These are phyloP conservation scores for Zosterops japonicus DNA, from an alignment of 2,113 vertebrate species.

Conservation along the genomic window DNA sequence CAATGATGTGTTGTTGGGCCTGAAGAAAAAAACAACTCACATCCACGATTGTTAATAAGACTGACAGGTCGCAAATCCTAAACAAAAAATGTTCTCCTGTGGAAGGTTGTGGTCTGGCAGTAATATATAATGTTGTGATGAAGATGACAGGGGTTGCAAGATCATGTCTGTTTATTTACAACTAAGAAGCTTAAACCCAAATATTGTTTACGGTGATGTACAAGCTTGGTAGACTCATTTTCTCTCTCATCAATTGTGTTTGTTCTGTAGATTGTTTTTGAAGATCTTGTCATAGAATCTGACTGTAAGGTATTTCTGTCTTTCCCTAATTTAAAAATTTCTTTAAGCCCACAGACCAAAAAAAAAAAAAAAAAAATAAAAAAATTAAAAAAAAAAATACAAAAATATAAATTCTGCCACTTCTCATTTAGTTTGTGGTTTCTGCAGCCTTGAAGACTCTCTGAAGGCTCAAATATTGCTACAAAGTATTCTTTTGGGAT, in stretches of 20 bases:
- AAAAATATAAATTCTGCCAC: too few relatives aligned
- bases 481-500: not conserved
- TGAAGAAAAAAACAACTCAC: fast-evolving
- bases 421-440: not conserved
- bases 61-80: not conserved
- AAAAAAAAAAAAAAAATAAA: too few relatives aligned
- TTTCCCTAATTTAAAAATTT: not conserved
- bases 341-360: not conserved
- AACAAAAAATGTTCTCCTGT: not conserved
- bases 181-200: not conserved
- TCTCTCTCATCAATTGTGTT: not conserved
- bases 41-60: not conserved
- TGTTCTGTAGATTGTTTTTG: not conserved
- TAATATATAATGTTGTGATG: not conserved
- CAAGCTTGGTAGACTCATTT: not conserved
- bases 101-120: not conserved
- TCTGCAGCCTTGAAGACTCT: not conserved
- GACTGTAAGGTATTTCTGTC: not conserved
- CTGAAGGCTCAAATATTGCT: not conserved
- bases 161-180: constrained; percentile 9
- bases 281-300: not conserved
- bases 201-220: not conserved
- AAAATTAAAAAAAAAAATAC: too few relatives aligned
- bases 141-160: not conserved
- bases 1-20: not conserved